phyloP scores from a whole-genome alignment of 2,888 invertebrate genomes.

The Aricia artaxerxes region DNA sequence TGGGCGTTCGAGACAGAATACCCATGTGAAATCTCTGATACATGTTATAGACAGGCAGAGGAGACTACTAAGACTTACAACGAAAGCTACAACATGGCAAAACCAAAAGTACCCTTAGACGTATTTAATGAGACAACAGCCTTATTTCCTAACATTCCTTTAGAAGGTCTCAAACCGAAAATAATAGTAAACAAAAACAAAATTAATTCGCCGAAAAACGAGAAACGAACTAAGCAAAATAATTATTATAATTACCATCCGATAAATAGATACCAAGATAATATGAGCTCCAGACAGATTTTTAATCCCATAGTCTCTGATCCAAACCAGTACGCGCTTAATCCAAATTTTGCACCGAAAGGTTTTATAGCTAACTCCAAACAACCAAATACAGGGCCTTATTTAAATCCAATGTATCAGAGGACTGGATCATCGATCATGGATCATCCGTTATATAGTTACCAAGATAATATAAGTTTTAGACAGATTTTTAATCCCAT shows the following conservation, averaged over 20 bases:
- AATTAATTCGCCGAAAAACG: not conserved
- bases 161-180: constrained; percentile 8
- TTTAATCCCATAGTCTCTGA: not conserved
- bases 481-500: not conserved
- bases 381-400: not conserved
- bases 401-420: constrained; percentile 2
- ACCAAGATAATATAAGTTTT: constrained; percentile 7
- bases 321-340: not conserved
- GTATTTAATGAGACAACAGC: constrained; percentile 24
- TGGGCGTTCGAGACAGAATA: constrained; percentile 63
- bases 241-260: not conserved
- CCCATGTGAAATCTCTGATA: constrained; percentile 24
- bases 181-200: not conserved
- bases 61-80: not conserved
- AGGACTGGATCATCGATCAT: not conserved
- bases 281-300: not conserved
- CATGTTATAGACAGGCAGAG: constrained; percentile 20
- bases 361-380: not conserved
- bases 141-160: constrained; percentile 20
- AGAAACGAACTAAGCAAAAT: not conserved
- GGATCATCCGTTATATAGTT: not conserved
- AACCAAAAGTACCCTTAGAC: not conserved
- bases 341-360: not conserved
- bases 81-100: not conserved
- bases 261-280: constrained; percentile 6